Evolutionary conservation across 2,797 vertebrate species (phyloP), one percentile per base, ranked within the genome.

Genomic region (Sylvilagus floridanus): DNA sequence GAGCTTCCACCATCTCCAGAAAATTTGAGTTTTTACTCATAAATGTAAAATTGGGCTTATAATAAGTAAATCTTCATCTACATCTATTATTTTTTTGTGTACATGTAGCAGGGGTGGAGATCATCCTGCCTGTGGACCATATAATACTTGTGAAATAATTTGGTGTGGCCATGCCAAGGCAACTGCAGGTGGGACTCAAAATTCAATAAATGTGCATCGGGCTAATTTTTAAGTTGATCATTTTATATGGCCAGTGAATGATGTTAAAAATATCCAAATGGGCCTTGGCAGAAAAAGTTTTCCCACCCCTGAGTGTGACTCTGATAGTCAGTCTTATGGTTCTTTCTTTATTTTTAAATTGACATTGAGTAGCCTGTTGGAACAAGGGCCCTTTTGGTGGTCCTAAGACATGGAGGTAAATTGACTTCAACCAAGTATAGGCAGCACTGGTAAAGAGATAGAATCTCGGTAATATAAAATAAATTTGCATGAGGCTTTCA

Each of bases 1-100:
- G 96, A 98, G 82, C 94, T 93, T 73, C 47, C 37, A 96, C 92
- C 47, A 50, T 97, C 90, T 97, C 96, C 95, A 97, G 84, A 96
- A 89, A 95, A 4, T 1, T 83, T 66, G 32, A 1, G 60, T 76
- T 88, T 83, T 87, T 89, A 19, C 57, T 86, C 54, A 71, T 84
- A 88, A 94, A 91, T 88, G 60, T 82, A 82, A 86, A 96, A 83
- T 8, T 22, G 32, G 77, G 69, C 28, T 62, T 35, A 26, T 89
- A 87, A 47, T 65, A 1, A 8, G 75, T 1, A 7, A 96, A 90
- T 24, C 77, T 73, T 42, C 84, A 22, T n/a, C 91, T 72, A 88
- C 82, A 54, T 30, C 26, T 26, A 28, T 69, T 32, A 68, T 83
- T 96, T 96, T 86, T 57, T 96, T 93, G 87, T 78, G 42, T 86